Base-by-base conservation (phyloP, 2,113 vertebrate species). In the Callaeas wilsoni region DNA sequence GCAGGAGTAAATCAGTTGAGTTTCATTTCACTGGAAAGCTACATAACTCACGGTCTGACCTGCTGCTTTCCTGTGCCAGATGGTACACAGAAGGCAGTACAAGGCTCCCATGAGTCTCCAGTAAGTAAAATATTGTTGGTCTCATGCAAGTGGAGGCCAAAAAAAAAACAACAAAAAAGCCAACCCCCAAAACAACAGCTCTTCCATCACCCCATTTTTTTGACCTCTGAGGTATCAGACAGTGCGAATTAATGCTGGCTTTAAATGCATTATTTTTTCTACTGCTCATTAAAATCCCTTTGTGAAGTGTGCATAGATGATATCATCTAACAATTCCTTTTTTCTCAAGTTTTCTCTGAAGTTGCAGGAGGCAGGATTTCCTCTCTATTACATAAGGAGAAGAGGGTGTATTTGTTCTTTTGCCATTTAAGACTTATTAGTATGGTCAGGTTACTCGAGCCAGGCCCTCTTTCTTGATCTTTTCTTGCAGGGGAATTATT, bases 341-440 rank as follows among this genome's bases (percentile, higher is more conserved):
- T 63, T 80, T 80, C 60, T 84, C 57, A 49, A 41, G 30, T 84
- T 94, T 93, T 93, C 81, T 84, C 79, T 80, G 71, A 73, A 90
- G 82, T 53, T n/a, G 32, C 65, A 90, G 81, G 22, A 96, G 87
- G 53, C 93, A 91, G 95, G 94, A 97, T 95, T 96, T 95, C 92
- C 94, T 94, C 91, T 74, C 77, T 60, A 30, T 96, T 96, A 89
- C 90, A 82, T 89, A 92, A 94, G 83, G 44, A 80, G 26, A 15
- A 65, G 69, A 89, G 68, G n/a, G 56, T 75, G 68, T 68, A 79
- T 87, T 95, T 95, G 89, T 90, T 95, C 88, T 80, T 94, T 64
- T 53, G 53, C 53, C 2, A 0, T 80, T 88, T 93, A 75, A 65
- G 53, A 68, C 80, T 60, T 70, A 75, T 74, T 91, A 95, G 68